Conservation (phyloP, 2,113 vertebrate genomes). For the Natator depressus region DNA sequence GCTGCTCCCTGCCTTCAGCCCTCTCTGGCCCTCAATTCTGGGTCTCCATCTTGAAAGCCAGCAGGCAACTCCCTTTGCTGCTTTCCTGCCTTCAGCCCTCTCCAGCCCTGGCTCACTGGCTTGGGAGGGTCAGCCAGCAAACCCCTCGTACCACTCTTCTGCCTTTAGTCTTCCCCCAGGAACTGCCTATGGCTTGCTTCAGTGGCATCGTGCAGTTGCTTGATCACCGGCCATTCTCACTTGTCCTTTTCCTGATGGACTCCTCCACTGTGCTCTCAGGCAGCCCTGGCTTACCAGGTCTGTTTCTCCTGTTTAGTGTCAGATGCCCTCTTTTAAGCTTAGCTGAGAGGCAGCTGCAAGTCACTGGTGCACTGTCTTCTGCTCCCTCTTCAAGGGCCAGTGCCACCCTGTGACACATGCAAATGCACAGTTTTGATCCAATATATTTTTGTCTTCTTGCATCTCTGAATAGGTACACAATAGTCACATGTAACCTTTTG, state of each 20-base stretch:
- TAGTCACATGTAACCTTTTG: slow-evolving; percentile 48
- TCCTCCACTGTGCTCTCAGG: not conserved
- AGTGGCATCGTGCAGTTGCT: not conserved
- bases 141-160: not conserved
- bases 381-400: not conserved
- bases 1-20: not conserved
- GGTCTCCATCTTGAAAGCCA: not conserved
- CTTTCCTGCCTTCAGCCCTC: not conserved
- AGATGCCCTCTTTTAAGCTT: not conserved
- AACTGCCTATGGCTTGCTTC: not conserved
- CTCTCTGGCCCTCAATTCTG: not conserved
- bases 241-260: not conserved
- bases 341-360: not conserved
- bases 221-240: not conserved
- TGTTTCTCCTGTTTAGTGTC: not conserved
- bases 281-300: not conserved
- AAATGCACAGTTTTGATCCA: slow-evolving; percentile 49
- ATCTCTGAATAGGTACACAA: slow-evolving; percentile 49
- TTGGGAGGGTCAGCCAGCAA: not conserved
- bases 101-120: not conserved
- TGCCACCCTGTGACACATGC: not conserved
- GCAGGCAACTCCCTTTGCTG: not conserved
- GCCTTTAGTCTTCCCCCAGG: not conserved
- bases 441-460: slow-evolving; percentile 23
- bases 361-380: not conserved